Percentiles rank a stretch among this genome's conserved stretches.
phyloP scores from a whole-genome alignment of 2,888 invertebrate genomes.

The Hecatera dysodea region DNA sequence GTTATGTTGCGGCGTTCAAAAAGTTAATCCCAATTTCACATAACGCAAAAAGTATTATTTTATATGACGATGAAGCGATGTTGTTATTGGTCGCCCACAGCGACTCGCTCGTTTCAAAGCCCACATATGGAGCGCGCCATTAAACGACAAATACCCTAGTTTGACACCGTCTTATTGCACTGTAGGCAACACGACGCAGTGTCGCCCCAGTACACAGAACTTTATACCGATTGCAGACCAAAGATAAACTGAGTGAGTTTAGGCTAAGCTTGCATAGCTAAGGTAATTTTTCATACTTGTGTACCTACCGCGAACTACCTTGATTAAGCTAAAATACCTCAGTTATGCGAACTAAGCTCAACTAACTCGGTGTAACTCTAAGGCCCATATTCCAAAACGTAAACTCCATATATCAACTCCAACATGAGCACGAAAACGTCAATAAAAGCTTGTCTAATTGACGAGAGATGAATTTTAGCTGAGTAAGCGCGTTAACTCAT shows the following conservation, averaged over 20 bases:
- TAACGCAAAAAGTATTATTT: neutral
- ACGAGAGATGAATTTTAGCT: too few species aligned
- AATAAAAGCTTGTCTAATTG: too few species aligned
- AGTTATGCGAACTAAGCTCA: neutral
- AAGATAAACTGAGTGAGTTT: neutral
- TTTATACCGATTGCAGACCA: neutral
- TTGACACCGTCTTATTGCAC: constrained; percentile 79
- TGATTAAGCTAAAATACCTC: too few species aligned
- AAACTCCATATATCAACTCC: too few species aligned
- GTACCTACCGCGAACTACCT: neutral
- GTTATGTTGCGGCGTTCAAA: too few species aligned
- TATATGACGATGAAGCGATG: too few species aligned
- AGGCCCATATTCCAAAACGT: too few species aligned
- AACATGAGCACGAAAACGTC: too few species aligned
- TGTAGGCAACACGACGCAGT: constrained; percentile 59
- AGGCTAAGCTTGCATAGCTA: neutral
- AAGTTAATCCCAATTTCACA: neutral
- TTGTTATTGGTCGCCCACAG: neutral
- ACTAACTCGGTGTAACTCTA: neutral
- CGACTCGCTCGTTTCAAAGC: constrained; percentile 23
- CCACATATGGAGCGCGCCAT: constrained; percentile 46
- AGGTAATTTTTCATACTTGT: neutral
- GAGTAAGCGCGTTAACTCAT: too few species aligned
- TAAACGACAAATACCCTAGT: constrained; percentile 76
- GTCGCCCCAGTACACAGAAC: constrained; percentile 40